phyloP scores from a whole-genome alignment of 2,113 vertebrate genomes.

The Pteropus alecto region DNA sequence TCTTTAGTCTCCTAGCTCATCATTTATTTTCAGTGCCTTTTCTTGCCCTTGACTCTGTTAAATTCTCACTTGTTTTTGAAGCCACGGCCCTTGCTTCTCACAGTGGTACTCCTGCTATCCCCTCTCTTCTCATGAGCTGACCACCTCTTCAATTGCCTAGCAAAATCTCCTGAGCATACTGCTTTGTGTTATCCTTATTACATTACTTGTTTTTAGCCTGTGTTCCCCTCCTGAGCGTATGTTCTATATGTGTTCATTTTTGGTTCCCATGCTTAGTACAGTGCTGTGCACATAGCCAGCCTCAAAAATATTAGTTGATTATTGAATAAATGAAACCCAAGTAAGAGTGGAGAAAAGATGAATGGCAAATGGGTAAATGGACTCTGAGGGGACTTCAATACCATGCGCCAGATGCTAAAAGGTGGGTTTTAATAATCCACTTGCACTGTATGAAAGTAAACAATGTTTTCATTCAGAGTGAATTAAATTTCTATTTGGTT shows the following conservation, averaged over 20 bases:
- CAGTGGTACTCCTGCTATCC: neutral
- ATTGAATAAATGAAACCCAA: neutral
- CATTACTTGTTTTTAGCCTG: neutral
- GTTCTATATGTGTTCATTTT: neutral
- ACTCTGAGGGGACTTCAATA: neutral
- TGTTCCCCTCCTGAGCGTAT: neutral
- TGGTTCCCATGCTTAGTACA: neutral
- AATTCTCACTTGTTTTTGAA: neutral
- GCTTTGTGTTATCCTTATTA: neutral
- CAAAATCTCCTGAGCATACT: neutral
- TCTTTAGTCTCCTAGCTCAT: neutral
- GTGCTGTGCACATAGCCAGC: no score
- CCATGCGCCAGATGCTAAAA: neutral
- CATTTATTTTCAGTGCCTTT: neutral
- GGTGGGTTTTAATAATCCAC: neutral
- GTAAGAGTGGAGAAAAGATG: neutral
- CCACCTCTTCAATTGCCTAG: neutral
- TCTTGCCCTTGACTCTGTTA: neutral
- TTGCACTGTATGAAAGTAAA: slow-evolving; percentile 1
- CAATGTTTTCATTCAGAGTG: slow-evolving; percentile 37
- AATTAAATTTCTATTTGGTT: slow-evolving; percentile 33
- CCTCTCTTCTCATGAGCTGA: rapidly evolving
- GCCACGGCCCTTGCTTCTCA: neutral
- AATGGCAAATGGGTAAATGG: neutral
- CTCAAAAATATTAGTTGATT: neutral